Evolutionary conservation across 2,797 vertebrate species (phyloP), one percentile per base, ranked within the genome.

Genomic region (Delichon dasypus): DNA sequence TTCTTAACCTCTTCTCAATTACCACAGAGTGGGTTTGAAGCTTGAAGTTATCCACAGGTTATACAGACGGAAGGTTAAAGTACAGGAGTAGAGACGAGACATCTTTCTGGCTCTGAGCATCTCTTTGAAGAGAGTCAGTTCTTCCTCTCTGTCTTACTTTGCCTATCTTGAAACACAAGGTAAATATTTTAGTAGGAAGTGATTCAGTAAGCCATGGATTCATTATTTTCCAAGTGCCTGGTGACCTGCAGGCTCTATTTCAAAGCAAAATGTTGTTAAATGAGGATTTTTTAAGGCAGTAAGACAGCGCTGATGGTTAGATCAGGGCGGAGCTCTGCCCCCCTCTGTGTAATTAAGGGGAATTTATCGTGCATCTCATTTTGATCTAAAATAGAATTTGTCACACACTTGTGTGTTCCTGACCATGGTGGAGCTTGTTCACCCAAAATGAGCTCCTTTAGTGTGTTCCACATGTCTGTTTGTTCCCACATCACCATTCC

Each of bases 111-210:
- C 89, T 92, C 88, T 76, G 55, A 89, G 73, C 45, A 21, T 84
- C 66, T 62, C 55, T 95, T 94, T 96, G 94, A 94, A 93, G 92
- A 82, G 82, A 93, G n/a, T 74, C 78, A 38, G 45, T 71, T 95
- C 54, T 91, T 93, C 51, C 40, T 95, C 91, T 87, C 53, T 40
- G 18, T 88, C 81, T 92, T 91, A 67, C 45, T 95, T 95, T 91
- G 72, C 92, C 82, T 92, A 34, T 72, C 89, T 80, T 93, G 83
- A 93, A 93, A 83, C 47, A 36, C 75, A 85, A 81, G 62, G 89
- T 95, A 95, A 96, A 93, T 96, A 91, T 94, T 91, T 91, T 38
- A 88, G 73, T 62, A 93, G 91, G 62, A 83, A 83, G 51, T 81
- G 60, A n/a, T 80, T 95, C 70, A 57, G 23, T 58, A 78, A 80